Conservation (phyloP, 2,113 vertebrate species). For the Peromyscus maniculatus region DNA sequence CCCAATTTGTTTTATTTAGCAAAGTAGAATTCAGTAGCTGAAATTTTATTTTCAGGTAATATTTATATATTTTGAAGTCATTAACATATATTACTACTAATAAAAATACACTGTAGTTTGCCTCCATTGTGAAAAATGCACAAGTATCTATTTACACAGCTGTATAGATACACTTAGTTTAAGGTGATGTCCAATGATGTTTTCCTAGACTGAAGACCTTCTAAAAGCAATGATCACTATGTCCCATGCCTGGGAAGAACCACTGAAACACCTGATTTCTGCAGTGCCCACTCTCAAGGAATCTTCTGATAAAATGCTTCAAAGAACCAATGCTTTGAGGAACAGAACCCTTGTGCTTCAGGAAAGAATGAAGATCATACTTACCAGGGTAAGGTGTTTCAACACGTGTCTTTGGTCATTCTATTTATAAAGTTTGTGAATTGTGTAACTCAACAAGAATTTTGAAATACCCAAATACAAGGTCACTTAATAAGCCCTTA, state of each 20-base stretch:
- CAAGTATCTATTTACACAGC: background rate
- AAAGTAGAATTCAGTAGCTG: background rate
- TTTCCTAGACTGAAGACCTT: background rate
- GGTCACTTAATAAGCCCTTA: background rate
- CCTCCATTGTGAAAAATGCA: fast-evolving
- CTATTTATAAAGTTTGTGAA: no score
- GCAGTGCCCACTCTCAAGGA: background rate
- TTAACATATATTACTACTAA: background rate
- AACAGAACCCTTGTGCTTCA: background rate
- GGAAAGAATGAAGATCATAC: background rate
- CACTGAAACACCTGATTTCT: background rate
- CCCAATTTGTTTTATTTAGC: background rate
- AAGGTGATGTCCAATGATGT: background rate
- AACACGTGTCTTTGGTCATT: background rate
- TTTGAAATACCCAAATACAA: background rate
- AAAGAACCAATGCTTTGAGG: background rate
- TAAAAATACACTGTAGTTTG: background rate
- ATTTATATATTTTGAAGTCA: background rate
- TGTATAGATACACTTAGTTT: background rate
- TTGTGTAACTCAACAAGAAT: background rate
- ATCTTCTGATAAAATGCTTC: background rate
- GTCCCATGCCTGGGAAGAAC: background rate
- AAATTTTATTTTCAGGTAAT: background rate
- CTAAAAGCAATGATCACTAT: background rate
- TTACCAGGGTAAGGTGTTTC: background rate